These are phyloP conservation scores for Thalassaphorura encarpata DNA, from an alignment of 1,140 invertebrate species.

Conservation along the genomic window DNA sequence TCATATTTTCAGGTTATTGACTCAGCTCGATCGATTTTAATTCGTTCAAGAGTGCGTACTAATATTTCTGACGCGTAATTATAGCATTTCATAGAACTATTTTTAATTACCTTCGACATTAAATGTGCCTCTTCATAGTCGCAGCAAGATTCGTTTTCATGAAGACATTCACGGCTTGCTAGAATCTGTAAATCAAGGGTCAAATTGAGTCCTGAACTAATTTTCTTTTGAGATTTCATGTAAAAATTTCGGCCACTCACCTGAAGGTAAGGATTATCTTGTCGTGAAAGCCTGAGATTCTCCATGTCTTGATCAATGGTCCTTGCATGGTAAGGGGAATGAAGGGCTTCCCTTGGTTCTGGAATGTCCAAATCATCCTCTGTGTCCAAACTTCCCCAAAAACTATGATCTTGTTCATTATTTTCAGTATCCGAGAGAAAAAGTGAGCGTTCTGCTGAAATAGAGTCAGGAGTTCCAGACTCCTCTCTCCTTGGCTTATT, in stretches of 20 bases:
- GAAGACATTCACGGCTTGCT: slow-evolving; percentile 30
- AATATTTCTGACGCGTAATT: too few relatives aligned
- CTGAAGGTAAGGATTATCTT: slow-evolving; percentile 31
- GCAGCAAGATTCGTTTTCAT: slow-evolving; percentile 28
- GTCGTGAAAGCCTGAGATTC: slow-evolving; percentile 28
- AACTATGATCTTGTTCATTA: slow-evolving; percentile 4
- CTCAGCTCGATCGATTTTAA: too few relatives aligned
- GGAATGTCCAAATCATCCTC: slow-evolving; percentile 12
- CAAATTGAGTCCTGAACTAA: not conserved
- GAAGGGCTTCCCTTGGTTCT: slow-evolving; percentile 28
- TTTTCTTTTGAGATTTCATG: not conserved
- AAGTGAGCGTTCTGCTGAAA: not conserved
- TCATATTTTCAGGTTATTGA: too few relatives aligned
- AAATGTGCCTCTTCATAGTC: slow-evolving; percentile 30
- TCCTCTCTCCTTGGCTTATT: slow-evolving; percentile 20
- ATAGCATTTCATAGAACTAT: too few relatives aligned
- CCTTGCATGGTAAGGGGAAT: slow-evolving; percentile 31
- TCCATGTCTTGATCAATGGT: slow-evolving; percentile 33
- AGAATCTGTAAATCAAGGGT: slow-evolving; percentile 15
- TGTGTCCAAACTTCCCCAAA: slow-evolving; percentile 17
- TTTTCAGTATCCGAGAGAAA: not conserved
- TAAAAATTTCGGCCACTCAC: slow-evolving; percentile 3
- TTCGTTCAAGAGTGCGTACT: too few relatives aligned
- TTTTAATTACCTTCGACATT: slow-evolving; percentile 27
- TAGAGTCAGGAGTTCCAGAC: not conserved